Base-by-base conservation (phyloP, 2,888 invertebrate species). In the Acanthopleura granulata region DNA sequence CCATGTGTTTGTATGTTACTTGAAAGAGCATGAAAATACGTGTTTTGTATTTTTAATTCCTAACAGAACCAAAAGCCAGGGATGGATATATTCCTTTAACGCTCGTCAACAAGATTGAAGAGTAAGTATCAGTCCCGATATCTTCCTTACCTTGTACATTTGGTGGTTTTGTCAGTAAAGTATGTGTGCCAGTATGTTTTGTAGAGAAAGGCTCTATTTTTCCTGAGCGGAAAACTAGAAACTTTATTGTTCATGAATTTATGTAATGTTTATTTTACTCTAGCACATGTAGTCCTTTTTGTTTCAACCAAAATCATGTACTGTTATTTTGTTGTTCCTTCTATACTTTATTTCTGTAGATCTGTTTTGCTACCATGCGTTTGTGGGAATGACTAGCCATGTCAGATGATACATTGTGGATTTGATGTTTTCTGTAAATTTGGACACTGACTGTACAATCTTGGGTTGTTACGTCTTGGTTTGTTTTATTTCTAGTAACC, bases 71-170 rank as follows among this genome's bases (percentile, higher is more conserved):
- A 4, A 57, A 57, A 57, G 18, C 22, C 57, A 18, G 57, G 22
- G 57, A 57, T 57, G 57, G 57, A 57, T 57, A 57, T 57, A 22
- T 57, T 57, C 57, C 18, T 6, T n/a, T 12, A 3, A 57, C 3
- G 12, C 57, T 57, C 4, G 57, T 57, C n/a, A 57, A 22, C 57
- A 57, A 57, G 12, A 29, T 69, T 69, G 30, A 69, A 69, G 69
- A 29, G 27, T 69, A 69, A 69, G 69, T 69, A 25, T 69, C 27
- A 27, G 25, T 69, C 15, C 15, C 11, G 30, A 6, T 69, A 14
- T 69, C 3, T 69, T 4, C 27, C 57, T 9, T 1, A 3, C 6
- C 3, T 12, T n/a, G 57, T 57, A 9, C 4, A 40, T 40, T 3
- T 40, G 40, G 40, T 40, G 40, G 40, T 40, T 40, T 40, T 40